A percentile compares a stretch with the other conserved stretches of the same genome.
These are phyloP conservation scores for Clarias macrocephalus DNA, from an alignment of 2,113 vertebrate genomes.

Conservation along the genomic window DNA sequence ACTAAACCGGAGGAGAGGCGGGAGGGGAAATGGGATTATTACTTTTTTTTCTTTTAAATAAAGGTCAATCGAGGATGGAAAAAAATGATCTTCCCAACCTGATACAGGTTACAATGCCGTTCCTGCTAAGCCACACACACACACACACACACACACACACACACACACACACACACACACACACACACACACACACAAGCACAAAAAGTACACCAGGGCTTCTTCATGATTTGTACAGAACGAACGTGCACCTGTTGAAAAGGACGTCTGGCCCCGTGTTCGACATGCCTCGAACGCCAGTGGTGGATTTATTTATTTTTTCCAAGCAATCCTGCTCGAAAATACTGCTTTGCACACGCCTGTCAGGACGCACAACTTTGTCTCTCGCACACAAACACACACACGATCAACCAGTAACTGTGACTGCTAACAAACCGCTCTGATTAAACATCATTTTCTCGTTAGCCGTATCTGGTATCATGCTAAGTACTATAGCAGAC, in stretches of 20 bases:
- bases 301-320: not conserved
- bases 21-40: slow-evolving; percentile 54
- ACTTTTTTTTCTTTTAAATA: slow-evolving; percentile 59
- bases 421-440: not conserved
- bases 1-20: not conserved
- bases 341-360: slow-evolving; percentile 58
- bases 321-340: slow-evolving; percentile 54
- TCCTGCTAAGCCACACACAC: slow-evolving; percentile 40
- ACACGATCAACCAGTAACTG: not conserved
- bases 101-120: slow-evolving; percentile 79
- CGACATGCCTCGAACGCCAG: slow-evolving; percentile 45
- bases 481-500: not conserved
- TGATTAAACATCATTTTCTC: not conserved
- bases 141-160: slow-evolving; percentile 32
- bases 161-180: slow-evolving; percentile 12
- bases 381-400: too few species aligned
- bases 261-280: not conserved
- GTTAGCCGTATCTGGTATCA: too few species aligned
- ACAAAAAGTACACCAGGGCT: not conserved
- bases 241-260: slow-evolving; percentile 47
- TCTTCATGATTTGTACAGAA: slow-evolving; percentile 52
- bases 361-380: not conserved
- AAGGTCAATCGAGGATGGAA: slow-evolving; percentile 68
- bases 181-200: slow-evolving; percentile 29
- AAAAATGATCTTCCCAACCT: slow-evolving; percentile 67